These are phyloP conservation scores for Apantesis nais DNA, from an alignment of 2,888 invertebrate species.

Conservation along the genomic window DNA sequence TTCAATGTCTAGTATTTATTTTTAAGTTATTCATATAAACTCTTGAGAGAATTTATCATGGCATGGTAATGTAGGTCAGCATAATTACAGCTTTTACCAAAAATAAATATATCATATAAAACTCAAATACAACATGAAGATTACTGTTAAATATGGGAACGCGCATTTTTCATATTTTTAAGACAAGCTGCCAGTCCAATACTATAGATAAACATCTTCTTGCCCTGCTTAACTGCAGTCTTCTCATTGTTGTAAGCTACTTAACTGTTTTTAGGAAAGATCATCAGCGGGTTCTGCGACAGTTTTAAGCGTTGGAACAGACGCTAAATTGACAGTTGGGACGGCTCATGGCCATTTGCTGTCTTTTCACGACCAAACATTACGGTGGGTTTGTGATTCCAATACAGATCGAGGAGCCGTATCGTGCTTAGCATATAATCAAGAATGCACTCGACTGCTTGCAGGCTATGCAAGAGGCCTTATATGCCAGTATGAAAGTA, in stretches of 20 bases:
- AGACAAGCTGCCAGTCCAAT: neutral
- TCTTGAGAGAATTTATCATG: neutral
- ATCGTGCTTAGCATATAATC: conserved; percentile 93
- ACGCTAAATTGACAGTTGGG: conserved; percentile 94
- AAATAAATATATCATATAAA: neutral
- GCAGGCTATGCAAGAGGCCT: conserved; percentile 91
- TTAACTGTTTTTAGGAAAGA: conserved; percentile 87
- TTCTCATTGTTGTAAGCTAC: neutral
- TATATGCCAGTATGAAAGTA: conserved; percentile 95
- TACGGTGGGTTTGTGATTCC: conserved; percentile 93
- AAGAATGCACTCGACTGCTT: conserved; percentile 93
- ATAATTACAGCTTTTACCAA: neutral
- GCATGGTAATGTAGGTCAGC: neutral
- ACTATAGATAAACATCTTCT: neutral
- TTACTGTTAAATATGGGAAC: neutral
- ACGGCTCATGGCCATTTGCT: conserved; percentile 97
- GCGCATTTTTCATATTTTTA: neutral
- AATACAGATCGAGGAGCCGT: conserved; percentile 91
- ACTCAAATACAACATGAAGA: neutral
- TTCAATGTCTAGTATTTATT: neutral
- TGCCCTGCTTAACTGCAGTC: neutral
- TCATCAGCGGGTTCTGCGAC: conserved; percentile 96
- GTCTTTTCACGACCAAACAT: conserved; percentile 90
- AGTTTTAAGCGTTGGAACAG: conserved; percentile 89
- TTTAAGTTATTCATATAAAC: neutral